Percentiles rank a stretch among this genome's conserved stretches.
Conservation (phyloP, 2,113 vertebrate genomes). For the Cottus gobio region DNA sequence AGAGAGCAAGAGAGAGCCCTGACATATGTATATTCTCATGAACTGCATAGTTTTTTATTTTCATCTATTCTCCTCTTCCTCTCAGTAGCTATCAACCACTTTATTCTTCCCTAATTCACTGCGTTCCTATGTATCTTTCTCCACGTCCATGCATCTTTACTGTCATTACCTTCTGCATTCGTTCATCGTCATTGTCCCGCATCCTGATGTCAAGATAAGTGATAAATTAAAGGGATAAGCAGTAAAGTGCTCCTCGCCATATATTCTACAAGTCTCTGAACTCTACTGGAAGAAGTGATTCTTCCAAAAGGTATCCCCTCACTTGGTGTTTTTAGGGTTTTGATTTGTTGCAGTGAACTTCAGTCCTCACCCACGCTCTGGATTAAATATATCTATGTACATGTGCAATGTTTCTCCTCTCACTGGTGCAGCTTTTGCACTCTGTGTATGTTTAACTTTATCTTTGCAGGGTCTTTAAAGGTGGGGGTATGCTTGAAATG, state of each 20-base stretch:
- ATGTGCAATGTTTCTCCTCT: not conserved
- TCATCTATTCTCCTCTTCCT: conserved; percentile 32
- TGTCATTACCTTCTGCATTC: not conserved
- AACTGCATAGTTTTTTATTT: conserved; percentile 8
- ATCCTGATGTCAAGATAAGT: not conserved
- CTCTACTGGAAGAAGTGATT: too few species aligned
- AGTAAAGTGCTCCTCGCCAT: too few species aligned
- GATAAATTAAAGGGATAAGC: not conserved
- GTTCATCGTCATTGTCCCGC: conserved; percentile 15
- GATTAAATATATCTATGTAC: not conserved
- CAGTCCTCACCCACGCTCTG: not conserved
- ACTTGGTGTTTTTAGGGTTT: too few species aligned
- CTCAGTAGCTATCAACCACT: not conserved
- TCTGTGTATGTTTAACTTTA: not conserved
- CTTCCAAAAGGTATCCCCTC: too few species aligned
- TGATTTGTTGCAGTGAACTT: too few species aligned
- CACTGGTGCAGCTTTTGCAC: not conserved
- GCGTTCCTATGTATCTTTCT: conserved; percentile 6
- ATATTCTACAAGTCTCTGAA: too few species aligned
- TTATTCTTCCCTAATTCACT: conserved; percentile 16
- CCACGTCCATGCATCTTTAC: not conserved
- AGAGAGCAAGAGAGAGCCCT: conserved; percentile 3
- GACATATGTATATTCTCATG: not conserved
- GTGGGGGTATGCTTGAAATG: not conserved
- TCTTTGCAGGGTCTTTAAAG: not conserved